These are phyloP conservation scores for Asteroscopus sphinx DNA, from an alignment of 2,888 invertebrate genomes.

Conservation along the genomic window DNA sequence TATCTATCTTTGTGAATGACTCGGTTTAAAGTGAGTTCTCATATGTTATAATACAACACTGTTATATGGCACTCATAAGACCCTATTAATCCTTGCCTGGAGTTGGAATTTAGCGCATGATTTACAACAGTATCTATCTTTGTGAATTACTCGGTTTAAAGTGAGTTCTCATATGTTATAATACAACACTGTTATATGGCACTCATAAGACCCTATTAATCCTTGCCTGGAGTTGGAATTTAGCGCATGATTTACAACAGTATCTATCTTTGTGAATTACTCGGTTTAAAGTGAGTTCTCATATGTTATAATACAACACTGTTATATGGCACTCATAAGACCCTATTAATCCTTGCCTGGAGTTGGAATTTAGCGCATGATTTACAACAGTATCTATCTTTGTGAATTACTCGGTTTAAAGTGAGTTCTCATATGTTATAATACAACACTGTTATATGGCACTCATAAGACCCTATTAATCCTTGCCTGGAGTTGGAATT, in stretches of 20 bases:
- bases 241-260: slow-evolving; percentile 37
- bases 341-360: slow-evolving; percentile 48
- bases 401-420: too few species aligned
- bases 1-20: too few species aligned
- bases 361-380: slow-evolving; percentile 44
- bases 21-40: slow-evolving; percentile 35
- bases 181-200: slow-evolving; percentile 32
- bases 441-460: too few species aligned
- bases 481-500: too few species aligned
- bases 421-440: too few species aligned
- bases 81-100: slow-evolving; percentile 48
- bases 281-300: slow-evolving; percentile 35
- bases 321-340: slow-evolving; percentile 34
- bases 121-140: slow-evolving; percentile 32
- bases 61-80: slow-evolving; percentile 34
- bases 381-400: slow-evolving; percentile 32
- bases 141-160: too few species aligned
- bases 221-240: slow-evolving; percentile 41
- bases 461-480: too few species aligned
- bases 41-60: slow-evolving; percentile 23
- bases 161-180: slow-evolving; percentile 23
- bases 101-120: slow-evolving; percentile 44
- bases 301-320: slow-evolving; percentile 23
- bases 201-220: slow-evolving; percentile 49
- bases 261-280: too few species aligned